Evolutionary conservation across 1,140 invertebrate species (phyloP).

Genomic region (Panagrolaimus sp.): DNA sequence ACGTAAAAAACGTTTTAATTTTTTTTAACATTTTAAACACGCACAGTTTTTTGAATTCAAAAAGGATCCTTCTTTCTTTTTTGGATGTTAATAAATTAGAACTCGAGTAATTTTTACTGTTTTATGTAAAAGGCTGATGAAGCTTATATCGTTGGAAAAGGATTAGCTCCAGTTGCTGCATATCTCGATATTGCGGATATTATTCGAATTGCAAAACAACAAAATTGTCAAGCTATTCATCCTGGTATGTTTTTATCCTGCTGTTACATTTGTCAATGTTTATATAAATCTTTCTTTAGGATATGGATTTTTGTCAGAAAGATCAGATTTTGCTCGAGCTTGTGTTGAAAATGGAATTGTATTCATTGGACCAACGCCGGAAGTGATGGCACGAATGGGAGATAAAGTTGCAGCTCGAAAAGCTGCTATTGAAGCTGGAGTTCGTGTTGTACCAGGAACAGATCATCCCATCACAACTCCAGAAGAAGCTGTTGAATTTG

Average conservation of each 20-base stretch:
- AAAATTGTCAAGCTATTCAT: slow-evolving; percentile 92
- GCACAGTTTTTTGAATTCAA: not conserved
- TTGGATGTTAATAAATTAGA: not conserved
- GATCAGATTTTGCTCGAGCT: slow-evolving; percentile 90
- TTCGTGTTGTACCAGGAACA: slow-evolving; percentile 73
- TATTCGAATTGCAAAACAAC: slow-evolving; percentile 74
- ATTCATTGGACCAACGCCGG: slow-evolving; percentile 88
- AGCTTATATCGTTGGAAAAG: slow-evolving; percentile 88
- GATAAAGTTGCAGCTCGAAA: slow-evolving; percentile 85
- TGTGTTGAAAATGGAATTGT: slow-evolving; percentile 81
- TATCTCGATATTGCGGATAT: slow-evolving; percentile 95
- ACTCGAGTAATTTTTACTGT: slow-evolving; percentile 14
- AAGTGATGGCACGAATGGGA: slow-evolving; percentile 91
- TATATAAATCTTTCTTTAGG: not conserved
- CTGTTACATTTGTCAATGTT: not conserved
- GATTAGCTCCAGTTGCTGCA: slow-evolving; percentile 80
- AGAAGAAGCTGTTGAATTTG: slow-evolving; percentile 84
- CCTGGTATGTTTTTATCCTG: slow-evolving; percentile 71
- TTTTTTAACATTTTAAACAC: not conserved
- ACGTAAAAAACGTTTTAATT: slow-evolving; percentile 26
- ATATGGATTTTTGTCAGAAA: slow-evolving; percentile 93
- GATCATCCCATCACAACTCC: slow-evolving; percentile 75
- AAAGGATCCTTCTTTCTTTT: not conserved
- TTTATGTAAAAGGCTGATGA: slow-evolving; percentile 73
- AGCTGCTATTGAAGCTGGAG: slow-evolving; percentile 73